Percentiles rank a stretch among this genome's conserved stretches.
phyloP scores from a whole-genome alignment of 2,888 invertebrate genomes.

The Cataglyphis albicans region DNA sequence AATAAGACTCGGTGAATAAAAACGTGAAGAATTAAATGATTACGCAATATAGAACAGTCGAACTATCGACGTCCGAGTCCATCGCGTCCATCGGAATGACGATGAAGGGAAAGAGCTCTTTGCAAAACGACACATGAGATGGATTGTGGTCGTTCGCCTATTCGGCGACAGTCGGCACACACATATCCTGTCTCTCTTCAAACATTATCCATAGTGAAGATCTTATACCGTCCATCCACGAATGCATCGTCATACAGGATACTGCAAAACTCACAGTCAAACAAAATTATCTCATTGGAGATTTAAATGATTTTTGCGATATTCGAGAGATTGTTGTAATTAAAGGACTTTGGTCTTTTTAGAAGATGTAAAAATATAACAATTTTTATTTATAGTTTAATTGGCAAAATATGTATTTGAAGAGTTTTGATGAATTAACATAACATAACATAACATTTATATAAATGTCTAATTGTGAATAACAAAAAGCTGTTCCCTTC shows the following conservation, averaged over 20 bases:
- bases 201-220: constrained; percentile 29
- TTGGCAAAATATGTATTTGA: neutral
- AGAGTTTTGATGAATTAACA: neutral
- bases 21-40: neutral
- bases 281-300: neutral
- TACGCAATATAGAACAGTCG: neutral
- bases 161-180: constrained; percentile 29
- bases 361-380: neutral
- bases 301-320: neutral
- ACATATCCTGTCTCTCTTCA: constrained; percentile 18
- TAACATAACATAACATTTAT: too few species aligned
- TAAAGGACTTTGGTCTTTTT: neutral
- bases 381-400: neutral
- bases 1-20: neutral
- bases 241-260: constrained; percentile 27
- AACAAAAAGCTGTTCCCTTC: neutral
- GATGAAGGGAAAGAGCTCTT: constrained; percentile 36
- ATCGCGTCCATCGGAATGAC: constrained; percentile 22
- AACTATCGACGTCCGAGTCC: neutral
- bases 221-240: constrained; percentile 12
- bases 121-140: constrained; percentile 41
- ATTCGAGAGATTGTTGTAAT: too few species aligned
- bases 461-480: neutral
- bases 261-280: constrained; percentile 6
- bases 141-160: constrained; percentile 50